Percentiles rank a stretch among this genome's conserved stretches.
phyloP scores from a whole-genome alignment of 1,140 invertebrate species.

The Danaus plexippus region DNA sequence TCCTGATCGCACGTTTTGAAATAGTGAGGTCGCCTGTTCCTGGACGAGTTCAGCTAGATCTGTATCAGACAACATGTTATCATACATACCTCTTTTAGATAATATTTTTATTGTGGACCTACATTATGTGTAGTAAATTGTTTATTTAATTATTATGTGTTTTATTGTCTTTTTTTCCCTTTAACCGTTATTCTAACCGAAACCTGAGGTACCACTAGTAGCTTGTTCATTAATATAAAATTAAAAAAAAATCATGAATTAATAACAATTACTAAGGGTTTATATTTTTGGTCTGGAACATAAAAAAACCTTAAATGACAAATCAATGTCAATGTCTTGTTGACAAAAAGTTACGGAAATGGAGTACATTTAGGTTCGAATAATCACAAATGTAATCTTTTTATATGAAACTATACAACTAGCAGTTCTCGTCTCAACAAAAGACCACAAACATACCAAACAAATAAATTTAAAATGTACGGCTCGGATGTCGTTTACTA shows the following conservation, averaged over 20 bases:
- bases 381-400: no score
- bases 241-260: background rate
- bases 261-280: no score
- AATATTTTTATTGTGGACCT: slow-evolving; percentile 70
- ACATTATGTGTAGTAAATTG: slow-evolving; percentile 71
- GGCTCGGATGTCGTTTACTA: slow-evolving; percentile 35
- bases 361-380: no score
- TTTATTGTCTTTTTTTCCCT: slow-evolving; percentile 33
- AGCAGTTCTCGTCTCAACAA: no score
- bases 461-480: slow-evolving; percentile 13
- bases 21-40: slow-evolving; percentile 11
- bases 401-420: no score
- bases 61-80: slow-evolving; percentile 60
- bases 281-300: no score
- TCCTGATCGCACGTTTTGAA: slow-evolving; percentile 4
- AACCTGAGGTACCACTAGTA: background rate
- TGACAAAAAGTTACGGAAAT: slow-evolving; percentile 4
- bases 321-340: slow-evolving; percentile 3
- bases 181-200: background rate
- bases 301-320: background rate
- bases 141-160: slow-evolving; percentile 65
- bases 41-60: slow-evolving; percentile 39
- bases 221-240: background rate
- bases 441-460: no score
- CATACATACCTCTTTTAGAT: slow-evolving; percentile 63